Percentiles rank a stretch among this genome's conserved stretches.
Conservation (phyloP, 2,113 vertebrate genomes). For the Anhinga rufa region DNA sequence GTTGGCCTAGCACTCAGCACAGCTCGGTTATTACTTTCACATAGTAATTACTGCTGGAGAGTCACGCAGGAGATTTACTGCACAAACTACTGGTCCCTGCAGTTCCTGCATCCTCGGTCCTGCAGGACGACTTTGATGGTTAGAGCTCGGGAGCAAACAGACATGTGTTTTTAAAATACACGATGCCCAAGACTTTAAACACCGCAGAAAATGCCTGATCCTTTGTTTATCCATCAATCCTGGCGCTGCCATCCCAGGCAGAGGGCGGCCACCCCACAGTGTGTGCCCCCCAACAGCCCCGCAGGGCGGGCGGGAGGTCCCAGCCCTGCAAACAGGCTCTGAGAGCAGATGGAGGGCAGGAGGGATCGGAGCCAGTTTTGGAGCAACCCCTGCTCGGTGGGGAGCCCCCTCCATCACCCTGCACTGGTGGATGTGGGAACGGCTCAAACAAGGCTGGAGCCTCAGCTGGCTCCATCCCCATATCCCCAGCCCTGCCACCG, state of each 20-base stretch:
- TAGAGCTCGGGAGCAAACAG: background rate
- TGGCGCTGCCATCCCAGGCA: background rate
- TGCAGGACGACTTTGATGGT: background rate
- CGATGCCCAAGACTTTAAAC: fast-evolving
- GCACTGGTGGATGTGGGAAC: background rate
- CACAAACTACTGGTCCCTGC: conserved; percentile 11
- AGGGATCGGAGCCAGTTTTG: background rate
- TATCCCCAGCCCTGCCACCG: background rate
- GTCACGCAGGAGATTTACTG: conserved; percentile 55
- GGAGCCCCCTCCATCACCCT: background rate
- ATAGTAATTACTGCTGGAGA: conserved; percentile 65
- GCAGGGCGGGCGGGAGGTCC: fast-evolving
- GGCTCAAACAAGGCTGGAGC: background rate
- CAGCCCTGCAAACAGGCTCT: background rate
- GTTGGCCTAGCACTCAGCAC: background rate
- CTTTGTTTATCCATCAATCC: background rate
- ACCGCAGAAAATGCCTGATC: background rate
- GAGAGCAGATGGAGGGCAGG: background rate
- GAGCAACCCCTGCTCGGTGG: background rate
- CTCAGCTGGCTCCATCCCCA: background rate
- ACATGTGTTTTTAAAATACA: background rate
- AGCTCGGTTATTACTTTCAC: conserved; percentile 60
- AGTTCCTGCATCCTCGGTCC: conserved; percentile 19
- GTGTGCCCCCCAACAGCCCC: background rate
- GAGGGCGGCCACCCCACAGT: background rate